Evolutionary conservation across 2,113 vertebrate genomes (phyloP).

Genomic region (Chloroceryle aenea): DNA sequence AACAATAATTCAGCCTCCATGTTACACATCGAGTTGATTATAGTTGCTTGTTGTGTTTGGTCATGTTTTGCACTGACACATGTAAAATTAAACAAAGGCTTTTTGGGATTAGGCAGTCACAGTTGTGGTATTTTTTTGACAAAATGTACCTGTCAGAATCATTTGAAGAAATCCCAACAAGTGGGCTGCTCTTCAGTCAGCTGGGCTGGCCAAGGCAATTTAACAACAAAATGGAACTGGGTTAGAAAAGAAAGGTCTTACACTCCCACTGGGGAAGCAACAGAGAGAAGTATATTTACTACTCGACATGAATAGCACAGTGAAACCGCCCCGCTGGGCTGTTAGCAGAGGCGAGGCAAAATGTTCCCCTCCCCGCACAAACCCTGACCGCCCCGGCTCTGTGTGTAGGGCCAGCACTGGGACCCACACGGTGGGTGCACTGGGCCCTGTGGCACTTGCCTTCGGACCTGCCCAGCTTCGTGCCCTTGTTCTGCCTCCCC

Average conservation of each 20-base stretch:
- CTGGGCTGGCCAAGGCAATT: not conserved
- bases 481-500: accelerated
- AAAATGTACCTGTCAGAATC: slow-evolving; percentile 47
- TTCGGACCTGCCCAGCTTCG: accelerated
- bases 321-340: not conserved
- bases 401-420: accelerated
- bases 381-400: not conserved
- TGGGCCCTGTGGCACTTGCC: accelerated
- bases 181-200: not conserved
- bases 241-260: not conserved
- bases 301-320: accelerated
- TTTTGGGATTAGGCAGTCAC: slow-evolving; percentile 50
- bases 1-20: slow-evolving; percentile 74
- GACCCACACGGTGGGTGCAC: accelerated
- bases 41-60: slow-evolving; percentile 64
- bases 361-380: accelerated
- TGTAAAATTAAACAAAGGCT: slow-evolving; percentile 48
- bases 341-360: not conserved
- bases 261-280: not conserved
- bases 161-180: slow-evolving; percentile 38
- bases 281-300: not conserved
- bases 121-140: slow-evolving; percentile 30
- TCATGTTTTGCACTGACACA: slow-evolving; percentile 67
- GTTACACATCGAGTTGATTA: slow-evolving; percentile 52
- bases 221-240: not conserved